Conservation (phyloP, 2,113 vertebrate genomes). For the Antechinus flavipes region DNA sequence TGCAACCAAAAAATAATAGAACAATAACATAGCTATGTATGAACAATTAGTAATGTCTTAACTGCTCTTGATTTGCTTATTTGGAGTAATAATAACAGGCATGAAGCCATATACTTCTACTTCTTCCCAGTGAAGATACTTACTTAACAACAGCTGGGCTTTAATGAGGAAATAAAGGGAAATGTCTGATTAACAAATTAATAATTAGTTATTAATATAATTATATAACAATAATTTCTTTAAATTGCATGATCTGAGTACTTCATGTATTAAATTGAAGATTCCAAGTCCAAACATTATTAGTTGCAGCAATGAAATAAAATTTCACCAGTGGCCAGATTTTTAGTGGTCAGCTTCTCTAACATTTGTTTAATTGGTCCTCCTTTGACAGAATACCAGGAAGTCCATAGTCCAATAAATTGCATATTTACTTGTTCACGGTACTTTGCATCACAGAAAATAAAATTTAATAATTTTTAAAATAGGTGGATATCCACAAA, state of each 20-base stretch:
- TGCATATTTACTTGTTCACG: not conserved
- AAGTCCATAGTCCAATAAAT: not conserved
- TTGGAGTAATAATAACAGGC: too few relatives aligned
- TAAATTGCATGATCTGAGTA: not conserved
- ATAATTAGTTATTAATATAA: not conserved
- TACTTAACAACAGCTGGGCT: too few relatives aligned
- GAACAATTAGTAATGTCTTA: too few relatives aligned
- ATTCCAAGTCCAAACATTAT: not conserved
- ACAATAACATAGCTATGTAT: too few relatives aligned
- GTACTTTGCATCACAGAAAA: not conserved
- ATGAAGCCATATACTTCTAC: too few relatives aligned
- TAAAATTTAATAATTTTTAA: not conserved
- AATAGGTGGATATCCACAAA: not conserved
- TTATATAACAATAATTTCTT: not conserved
- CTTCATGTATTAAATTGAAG: not conserved
- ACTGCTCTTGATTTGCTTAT: too few relatives aligned
- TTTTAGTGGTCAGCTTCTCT: not conserved
- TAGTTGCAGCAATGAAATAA: not conserved
- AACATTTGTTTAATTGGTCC: not conserved
- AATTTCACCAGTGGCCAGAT: not conserved
- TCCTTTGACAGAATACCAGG: not conserved
- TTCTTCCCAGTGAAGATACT: too few relatives aligned
- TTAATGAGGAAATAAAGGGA: not conserved
- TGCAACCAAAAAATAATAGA: too few relatives aligned
- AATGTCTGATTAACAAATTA: not conserved